Evolutionary conservation across 2,888 invertebrate species (phyloP).

Genomic region (Eristalis arbustorum): DNA sequence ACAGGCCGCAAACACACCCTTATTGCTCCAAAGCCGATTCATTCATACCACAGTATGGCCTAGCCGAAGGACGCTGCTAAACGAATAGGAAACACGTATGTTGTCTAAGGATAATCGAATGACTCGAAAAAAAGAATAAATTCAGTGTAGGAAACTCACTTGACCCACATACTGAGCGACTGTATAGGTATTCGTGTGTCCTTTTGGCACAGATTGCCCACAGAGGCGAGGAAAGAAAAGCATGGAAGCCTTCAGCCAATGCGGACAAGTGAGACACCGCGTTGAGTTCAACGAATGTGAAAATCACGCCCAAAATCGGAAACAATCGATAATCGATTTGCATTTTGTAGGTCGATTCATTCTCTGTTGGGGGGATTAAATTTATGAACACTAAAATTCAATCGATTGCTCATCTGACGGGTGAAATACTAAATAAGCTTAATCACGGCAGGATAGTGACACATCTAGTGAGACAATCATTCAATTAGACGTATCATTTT

Average conservation of each 20-base stretch:
- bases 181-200: background rate
- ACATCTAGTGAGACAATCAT: no score
- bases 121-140: background rate
- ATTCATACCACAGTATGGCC: background rate
- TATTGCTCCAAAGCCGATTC: background rate
- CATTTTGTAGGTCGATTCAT: slow-evolving; percentile 3
- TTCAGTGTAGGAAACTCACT: background rate
- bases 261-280: background rate
- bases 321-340: slow-evolving; percentile 18
- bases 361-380: background rate
- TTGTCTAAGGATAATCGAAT: slow-evolving; percentile 6
- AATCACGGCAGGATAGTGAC: no score
- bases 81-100: slow-evolving; percentile 20
- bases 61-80: background rate
- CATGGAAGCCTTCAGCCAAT: background rate
- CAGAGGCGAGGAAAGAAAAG: background rate
- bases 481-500: no score
- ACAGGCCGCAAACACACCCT: slow-evolving; percentile 1
- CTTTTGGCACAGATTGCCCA: slow-evolving; percentile 5
- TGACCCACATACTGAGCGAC: slow-evolving; percentile 6
- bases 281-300: slow-evolving; percentile 14
- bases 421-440: background rate
- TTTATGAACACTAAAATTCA: background rate
- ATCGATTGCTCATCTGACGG: background rate
- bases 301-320: slow-evolving; percentile 21